Evolutionary conservation across 2,113 vertebrate species (phyloP).

Genomic region (Vicugna pacos): DNA sequence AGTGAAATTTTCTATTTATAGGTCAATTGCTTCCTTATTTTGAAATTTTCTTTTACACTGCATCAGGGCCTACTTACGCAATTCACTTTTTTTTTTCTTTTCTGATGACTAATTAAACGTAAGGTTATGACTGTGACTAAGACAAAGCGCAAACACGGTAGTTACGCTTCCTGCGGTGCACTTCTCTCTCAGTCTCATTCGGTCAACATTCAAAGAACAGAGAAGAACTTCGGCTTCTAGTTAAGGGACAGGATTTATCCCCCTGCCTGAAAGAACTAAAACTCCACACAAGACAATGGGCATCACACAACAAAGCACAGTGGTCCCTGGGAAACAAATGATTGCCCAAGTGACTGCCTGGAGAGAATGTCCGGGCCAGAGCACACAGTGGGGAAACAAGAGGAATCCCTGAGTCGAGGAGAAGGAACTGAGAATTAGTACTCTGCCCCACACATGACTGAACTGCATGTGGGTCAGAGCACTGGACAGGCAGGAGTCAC

Average conservation of each 20-base stretch:
- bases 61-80: background rate
- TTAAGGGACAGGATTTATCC: background rate
- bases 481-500: background rate
- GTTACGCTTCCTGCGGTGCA: background rate
- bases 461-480: background rate
- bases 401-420: background rate
- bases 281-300: background rate
- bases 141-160: background rate
- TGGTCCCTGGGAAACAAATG: background rate
- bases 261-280: background rate
- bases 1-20: background rate
- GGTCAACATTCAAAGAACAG: background rate
- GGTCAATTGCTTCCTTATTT: background rate
- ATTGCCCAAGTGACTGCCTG: background rate
- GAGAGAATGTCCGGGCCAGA: background rate
- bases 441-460: background rate
- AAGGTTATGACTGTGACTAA: background rate
- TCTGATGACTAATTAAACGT: constrained; percentile 12
- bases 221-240: background rate
- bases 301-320: background rate
- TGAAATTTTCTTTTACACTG: background rate
- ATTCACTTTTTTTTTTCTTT: background rate
- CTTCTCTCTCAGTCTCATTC: background rate
- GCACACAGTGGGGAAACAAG: background rate
- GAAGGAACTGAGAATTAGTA: background rate